Evolutionary conservation across 2,113 vertebrate genomes (phyloP).

Genomic region (Periophthalmodon schlosseri): DNA sequence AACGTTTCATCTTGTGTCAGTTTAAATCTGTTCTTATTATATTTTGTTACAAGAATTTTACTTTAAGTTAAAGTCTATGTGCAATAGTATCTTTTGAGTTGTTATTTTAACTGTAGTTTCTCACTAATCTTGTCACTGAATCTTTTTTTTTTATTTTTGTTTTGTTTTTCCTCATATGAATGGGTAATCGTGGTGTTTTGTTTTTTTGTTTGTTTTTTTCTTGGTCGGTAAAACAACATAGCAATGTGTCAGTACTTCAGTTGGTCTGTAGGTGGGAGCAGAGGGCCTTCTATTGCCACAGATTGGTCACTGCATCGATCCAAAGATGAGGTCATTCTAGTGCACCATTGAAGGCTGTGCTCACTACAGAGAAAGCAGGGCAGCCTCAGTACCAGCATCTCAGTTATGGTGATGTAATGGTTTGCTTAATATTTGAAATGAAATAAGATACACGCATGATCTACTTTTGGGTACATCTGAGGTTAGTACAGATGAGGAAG

Average conservation of each 20-base stretch:
- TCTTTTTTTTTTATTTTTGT: not conserved
- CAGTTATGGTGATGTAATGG: conserved; percentile 15
- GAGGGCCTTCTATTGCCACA: conserved; percentile 26
- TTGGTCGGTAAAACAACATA: not conserved
- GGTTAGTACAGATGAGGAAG: not conserved
- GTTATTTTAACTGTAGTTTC: not conserved
- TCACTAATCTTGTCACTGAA: not conserved
- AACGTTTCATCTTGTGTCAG: not conserved
- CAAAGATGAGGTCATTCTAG: conserved; percentile 68
- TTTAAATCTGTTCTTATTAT: not conserved
- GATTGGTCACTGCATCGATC: conserved; percentile 44
- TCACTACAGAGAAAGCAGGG: conserved; percentile 17
- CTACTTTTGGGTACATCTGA: conserved; percentile 1
- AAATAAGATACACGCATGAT: not conserved
- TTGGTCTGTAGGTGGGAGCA: conserved; percentile 59
- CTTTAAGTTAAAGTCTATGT: not conserved
- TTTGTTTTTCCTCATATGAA: too few species aligned
- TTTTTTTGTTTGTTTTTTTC: too few species aligned
- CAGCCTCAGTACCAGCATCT: conserved; percentile 25
- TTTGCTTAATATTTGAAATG: not conserved
- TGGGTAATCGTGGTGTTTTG: not conserved
- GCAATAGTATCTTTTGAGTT: not conserved
- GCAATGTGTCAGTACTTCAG: not conserved
- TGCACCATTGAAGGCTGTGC: conserved; percentile 47
- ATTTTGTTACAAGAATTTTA: not conserved